Percentiles rank a stretch among this genome's conserved stretches.
Evolutionary conservation across 2,888 invertebrate genomes (phyloP).

Genomic region (Agonopterix alstromeriana): DNA sequence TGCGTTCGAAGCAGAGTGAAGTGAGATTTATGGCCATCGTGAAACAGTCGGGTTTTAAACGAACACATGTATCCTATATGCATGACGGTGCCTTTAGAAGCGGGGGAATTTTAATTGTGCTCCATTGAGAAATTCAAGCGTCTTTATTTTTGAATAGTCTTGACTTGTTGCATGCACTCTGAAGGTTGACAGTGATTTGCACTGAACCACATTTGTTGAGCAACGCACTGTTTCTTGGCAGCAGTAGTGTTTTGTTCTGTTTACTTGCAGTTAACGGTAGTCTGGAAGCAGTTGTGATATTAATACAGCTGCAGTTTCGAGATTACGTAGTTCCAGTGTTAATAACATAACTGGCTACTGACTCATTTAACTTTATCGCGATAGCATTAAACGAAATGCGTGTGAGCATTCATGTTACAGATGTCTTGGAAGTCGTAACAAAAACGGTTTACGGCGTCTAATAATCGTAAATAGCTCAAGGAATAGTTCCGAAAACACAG

Average conservation of each 20-base stretch:
- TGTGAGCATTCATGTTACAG: slow-evolving; percentile 17
- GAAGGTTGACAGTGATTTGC: slow-evolving; percentile 40
- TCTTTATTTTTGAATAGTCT: slow-evolving; percentile 56
- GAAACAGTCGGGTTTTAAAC: slow-evolving; percentile 51
- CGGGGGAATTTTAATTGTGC: slow-evolving; percentile 67
- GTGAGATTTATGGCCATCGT: slow-evolving; percentile 55
- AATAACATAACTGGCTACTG: background rate
- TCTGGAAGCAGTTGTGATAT: slow-evolving; percentile 18
- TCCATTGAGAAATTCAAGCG: slow-evolving; percentile 62
- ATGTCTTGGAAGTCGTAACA: slow-evolving; percentile 30
- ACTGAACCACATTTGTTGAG: slow-evolving; percentile 17
- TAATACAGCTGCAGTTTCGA: slow-evolving; percentile 11
- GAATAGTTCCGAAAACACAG: slow-evolving; percentile 20
- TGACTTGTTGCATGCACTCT: slow-evolving; percentile 50
- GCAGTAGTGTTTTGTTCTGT: slow-evolving; percentile 30
- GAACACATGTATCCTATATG: slow-evolving; percentile 30
- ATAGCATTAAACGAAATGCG: too few species aligned
- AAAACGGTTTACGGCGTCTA: slow-evolving; percentile 30
- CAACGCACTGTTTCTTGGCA: slow-evolving; percentile 33
- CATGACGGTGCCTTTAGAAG: slow-evolving; percentile 26
- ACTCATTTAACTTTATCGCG: background rate
- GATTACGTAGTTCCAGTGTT: background rate
- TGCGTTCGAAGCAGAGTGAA: slow-evolving; percentile 39
- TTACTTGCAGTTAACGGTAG: slow-evolving; percentile 15
- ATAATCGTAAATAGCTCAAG: slow-evolving; percentile 39